Base-by-base conservation (phyloP, 2,797 vertebrate genomes). In the Tokudaia tokunoshimensis region DNA sequence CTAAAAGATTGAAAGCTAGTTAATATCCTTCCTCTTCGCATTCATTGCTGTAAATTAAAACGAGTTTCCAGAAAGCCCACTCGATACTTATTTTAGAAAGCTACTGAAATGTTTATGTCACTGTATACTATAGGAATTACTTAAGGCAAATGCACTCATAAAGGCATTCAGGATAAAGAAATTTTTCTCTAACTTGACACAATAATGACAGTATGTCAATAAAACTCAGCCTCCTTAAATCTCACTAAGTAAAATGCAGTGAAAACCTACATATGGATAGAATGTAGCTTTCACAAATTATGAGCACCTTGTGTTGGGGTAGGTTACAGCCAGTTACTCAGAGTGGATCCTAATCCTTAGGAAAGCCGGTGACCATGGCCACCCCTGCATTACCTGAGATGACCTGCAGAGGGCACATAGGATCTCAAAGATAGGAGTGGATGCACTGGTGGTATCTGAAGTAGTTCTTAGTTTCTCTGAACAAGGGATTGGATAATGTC, bases 191-290 rank as follows among this genome's bases (percentile, higher is more conserved):
- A n/a, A 92, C 31, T 92, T 96, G 83, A 89, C 72, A 89, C 89
- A 93, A 57, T 74, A 84, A 92, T 41, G 47, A n/a, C 63, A 52
- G 13, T 44, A 63, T 20, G 17, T 10, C 44, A 94, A 93, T 74
- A 97, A 96, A 96, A 88, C 55, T 44, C 55, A 70, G 44, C 4
- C 70, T 80, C 59, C 9, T 63, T 81, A 78, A 86, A 44, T 86
- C 50, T 59, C 59, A 88, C 1, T 8, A 61, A 87, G 52, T 82
- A 79, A 80, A 86, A 89, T 41, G 63, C 47, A 81, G 4, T 31
- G 34, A 80, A 78, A 92, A 81, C 34, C 31, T 24, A 83, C 5
- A 85, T 84, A 41, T 29, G 10, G 41, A 83, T 59, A 37, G 24
- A 47, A 67, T 47, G 6, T 4, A 91, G 57, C 20, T 59, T 12